Conservation (phyloP, 2,888 invertebrate genomes). For the Drosophila mayaguana region DNA sequence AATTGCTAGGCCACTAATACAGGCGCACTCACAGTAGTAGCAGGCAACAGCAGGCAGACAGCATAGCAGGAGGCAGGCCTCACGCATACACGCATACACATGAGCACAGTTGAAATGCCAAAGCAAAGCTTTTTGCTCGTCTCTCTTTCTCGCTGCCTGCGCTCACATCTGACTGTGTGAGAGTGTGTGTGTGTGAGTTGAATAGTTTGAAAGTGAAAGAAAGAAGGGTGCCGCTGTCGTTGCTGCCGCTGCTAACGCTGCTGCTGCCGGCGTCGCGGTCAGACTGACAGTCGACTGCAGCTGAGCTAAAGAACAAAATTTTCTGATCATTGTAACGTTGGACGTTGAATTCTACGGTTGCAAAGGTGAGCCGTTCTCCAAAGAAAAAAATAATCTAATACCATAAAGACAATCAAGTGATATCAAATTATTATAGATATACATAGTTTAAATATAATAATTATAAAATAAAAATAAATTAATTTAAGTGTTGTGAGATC, state of each 20-base stretch:
- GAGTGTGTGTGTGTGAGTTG: slow-evolving; percentile 30
- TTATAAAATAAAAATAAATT: slow-evolving; percentile 9
- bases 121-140: slow-evolving; percentile 50
- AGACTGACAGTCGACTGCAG: slow-evolving; percentile 56
- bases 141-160: slow-evolving; percentile 54
- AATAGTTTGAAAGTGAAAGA: slow-evolving; percentile 78
- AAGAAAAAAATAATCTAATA: slow-evolving; percentile 30
- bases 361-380: slow-evolving; percentile 80
- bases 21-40: slow-evolving; percentile 8
- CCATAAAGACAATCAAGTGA: slow-evolving; percentile 38
- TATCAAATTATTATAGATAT: slow-evolving; percentile 27
- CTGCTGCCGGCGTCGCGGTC: slow-evolving; percentile 28
- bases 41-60: slow-evolving; percentile 25
- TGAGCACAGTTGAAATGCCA: slow-evolving; percentile 30
- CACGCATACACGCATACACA: slow-evolving; percentile 40
- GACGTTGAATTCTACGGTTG: slow-evolving; percentile 85
- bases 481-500: slow-evolving; percentile 36
- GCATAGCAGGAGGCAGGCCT: slow-evolving; percentile 59
- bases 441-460: slow-evolving; percentile 17
- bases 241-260: slow-evolving; percentile 15
- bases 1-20: slow-evolving; percentile 64
- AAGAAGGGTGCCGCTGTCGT: slow-evolving; percentile 56
- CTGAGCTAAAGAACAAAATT: slow-evolving; percentile 76
- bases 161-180: slow-evolving; percentile 19
- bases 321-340: slow-evolving; percentile 85